phyloP scores from a whole-genome alignment of 2,888 invertebrate species.

The Beris morrisii region DNA sequence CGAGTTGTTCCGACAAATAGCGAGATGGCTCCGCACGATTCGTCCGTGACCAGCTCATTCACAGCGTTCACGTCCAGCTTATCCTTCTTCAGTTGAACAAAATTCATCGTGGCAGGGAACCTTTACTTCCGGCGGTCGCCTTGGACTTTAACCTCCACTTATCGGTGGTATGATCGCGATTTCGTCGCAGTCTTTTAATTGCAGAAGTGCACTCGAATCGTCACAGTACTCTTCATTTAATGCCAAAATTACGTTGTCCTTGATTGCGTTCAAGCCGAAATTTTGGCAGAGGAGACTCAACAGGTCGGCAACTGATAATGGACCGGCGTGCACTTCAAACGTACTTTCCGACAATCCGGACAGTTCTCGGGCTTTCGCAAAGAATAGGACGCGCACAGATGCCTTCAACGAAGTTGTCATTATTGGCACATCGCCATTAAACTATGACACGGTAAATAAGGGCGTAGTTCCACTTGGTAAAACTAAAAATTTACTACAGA shows the following conservation, averaged over 20 bases:
- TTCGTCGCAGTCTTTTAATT: constrained; percentile 71
- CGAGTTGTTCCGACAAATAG: constrained; percentile 88
- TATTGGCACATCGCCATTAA: not conserved
- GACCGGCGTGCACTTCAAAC: constrained; percentile 58
- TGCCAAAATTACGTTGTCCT: constrained; percentile 74
- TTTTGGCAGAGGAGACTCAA: constrained; percentile 62
- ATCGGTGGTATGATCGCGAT: constrained; percentile 92
- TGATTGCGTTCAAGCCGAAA: constrained; percentile 69
- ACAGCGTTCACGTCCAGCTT: constrained; percentile 70
- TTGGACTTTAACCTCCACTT: constrained; percentile 75
- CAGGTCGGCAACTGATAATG: constrained; percentile 62
- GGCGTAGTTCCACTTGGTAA: too few species aligned
- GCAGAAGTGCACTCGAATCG: constrained; percentile 59
- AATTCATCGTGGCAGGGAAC: constrained; percentile 62
- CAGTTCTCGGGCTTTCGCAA: constrained; percentile 87
- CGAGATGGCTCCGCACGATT: constrained; percentile 84
- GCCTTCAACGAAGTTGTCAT: not conserved
- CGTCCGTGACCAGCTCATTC: constrained; percentile 65
- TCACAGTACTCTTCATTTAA: constrained; percentile 80
- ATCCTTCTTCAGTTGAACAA: constrained; percentile 67
- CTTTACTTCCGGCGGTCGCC: too few species aligned
- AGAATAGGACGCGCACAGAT: constrained; percentile 64
- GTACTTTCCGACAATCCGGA: constrained; percentile 64
- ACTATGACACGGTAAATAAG: too few species aligned
- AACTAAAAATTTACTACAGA: too few species aligned